These are phyloP conservation scores for Lucifuga dentata DNA, from an alignment of 2,113 vertebrate species.

Conservation along the genomic window DNA sequence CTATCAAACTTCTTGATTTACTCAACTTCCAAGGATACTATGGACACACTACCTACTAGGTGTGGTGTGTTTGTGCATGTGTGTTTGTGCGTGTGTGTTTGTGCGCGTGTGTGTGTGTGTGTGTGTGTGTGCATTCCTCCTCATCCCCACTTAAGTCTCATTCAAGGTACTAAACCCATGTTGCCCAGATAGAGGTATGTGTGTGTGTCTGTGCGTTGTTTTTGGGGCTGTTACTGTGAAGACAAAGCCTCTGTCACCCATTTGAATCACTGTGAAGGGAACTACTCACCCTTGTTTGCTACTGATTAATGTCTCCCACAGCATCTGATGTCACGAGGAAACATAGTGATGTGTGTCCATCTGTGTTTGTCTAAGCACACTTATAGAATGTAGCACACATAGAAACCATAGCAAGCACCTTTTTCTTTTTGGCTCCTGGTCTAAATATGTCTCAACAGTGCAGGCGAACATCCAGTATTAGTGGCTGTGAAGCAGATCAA, in stretches of 20 bases:
- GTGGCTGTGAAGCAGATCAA: no score
- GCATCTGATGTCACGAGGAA: no score
- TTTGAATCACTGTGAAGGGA: slow-evolving; percentile 8
- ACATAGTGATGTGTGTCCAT: no score
- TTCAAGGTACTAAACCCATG: no score
- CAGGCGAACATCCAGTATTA: no score
- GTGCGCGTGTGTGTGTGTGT: no score
- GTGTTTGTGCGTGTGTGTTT: neutral
- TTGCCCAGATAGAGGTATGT: slow-evolving; percentile 11
- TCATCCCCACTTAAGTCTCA: no score
- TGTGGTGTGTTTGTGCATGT: slow-evolving; percentile 3
- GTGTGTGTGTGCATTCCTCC: no score
- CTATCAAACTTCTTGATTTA: slow-evolving; percentile 7
- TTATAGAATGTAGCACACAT: slow-evolving; percentile 11
- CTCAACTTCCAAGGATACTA: slow-evolving; percentile 5
- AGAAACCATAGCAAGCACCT: slow-evolving; percentile 1
- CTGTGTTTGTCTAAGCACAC: neutral
- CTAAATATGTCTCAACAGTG: no score
- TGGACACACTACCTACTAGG: slow-evolving; percentile 1
- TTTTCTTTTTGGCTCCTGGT: no score
- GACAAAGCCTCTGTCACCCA: slow-evolving; percentile 1
- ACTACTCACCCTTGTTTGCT: neutral
- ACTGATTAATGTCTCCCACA: slow-evolving; percentile 19
- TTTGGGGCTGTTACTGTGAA: neutral
- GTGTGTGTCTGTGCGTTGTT: slow-evolving; percentile 16